Evolutionary conservation across 2,113 vertebrate genomes (phyloP).

Genomic region (Pelodiscus sinensis): DNA sequence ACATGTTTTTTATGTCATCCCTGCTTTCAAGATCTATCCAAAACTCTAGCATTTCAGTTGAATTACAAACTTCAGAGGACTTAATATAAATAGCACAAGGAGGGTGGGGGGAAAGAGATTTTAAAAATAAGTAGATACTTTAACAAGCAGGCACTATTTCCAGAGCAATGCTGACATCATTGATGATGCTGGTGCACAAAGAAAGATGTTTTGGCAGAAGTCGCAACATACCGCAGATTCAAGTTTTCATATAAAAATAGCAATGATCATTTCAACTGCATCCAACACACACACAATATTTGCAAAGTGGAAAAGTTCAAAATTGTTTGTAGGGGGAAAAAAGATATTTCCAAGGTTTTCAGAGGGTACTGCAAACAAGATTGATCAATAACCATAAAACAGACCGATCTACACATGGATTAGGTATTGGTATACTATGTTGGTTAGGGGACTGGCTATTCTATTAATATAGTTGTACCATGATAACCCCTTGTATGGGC

Average conservation of each 20-base stretch:
- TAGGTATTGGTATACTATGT: neutral
- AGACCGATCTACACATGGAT: neutral
- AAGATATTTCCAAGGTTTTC: slow-evolving; percentile 1
- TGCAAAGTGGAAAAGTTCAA: slow-evolving; percentile 34
- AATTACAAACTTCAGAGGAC: neutral
- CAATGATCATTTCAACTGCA: slow-evolving; percentile 38
- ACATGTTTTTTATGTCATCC: neutral
- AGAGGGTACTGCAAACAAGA: neutral
- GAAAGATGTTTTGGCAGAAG: slow-evolving; percentile 27
- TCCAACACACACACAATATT: slow-evolving; percentile 32
- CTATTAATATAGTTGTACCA: neutral
- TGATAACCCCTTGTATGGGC: neutral
- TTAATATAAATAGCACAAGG: neutral
- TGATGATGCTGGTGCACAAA: slow-evolving; percentile 3
- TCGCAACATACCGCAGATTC: slow-evolving; percentile 22
- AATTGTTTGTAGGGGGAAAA: neutral
- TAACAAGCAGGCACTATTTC: neutral
- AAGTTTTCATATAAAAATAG: slow-evolving; percentile 56
- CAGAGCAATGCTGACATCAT: neutral
- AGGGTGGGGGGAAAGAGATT: neutral
- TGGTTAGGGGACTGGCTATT: neutral
- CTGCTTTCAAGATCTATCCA: slow-evolving; percentile 27
- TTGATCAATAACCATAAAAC: neutral
- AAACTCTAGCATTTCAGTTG: neutral
- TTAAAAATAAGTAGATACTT: slow-evolving; percentile 18